These are phyloP conservation scores for Sesia apiformis DNA, from an alignment of 2,888 invertebrate species.

Conservation along the genomic window DNA sequence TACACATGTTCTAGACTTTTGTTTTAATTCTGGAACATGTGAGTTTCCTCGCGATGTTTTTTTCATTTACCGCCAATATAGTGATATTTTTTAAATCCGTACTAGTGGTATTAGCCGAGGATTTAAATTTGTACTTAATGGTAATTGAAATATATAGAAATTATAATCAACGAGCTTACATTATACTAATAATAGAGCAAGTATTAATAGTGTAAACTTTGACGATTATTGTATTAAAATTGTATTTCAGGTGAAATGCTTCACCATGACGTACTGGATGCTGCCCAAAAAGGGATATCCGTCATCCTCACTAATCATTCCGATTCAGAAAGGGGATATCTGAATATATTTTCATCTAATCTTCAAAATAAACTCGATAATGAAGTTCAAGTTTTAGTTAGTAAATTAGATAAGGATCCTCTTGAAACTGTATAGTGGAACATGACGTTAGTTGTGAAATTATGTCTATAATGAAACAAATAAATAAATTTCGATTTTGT, in stretches of 20 bases:
- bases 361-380: constrained; percentile 51
- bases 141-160: too few species aligned
- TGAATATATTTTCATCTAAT: constrained; percentile 72
- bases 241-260: constrained; percentile 85
- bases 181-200: too few species aligned
- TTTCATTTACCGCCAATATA: too few species aligned
- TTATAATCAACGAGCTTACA: too few species aligned
- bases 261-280: constrained; percentile 94
- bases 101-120: too few species aligned
- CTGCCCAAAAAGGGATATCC: constrained; percentile 82
- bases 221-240: too few species aligned
- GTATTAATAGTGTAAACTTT: too few species aligned
- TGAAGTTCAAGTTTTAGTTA: constrained; percentile 78
- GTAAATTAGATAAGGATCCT: constrained; percentile 85
- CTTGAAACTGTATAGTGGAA: constrained; percentile 76
- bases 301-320: constrained; percentile 95
- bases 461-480: neutral
- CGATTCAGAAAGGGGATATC: constrained; percentile 93
- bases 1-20: too few species aligned
- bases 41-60: too few species aligned
- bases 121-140: too few species aligned
- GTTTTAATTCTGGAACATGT: too few species aligned
- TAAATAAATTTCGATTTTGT: neutral
- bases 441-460: neutral
- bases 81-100: too few species aligned